Evolutionary conservation across 1,140 invertebrate genomes (phyloP).

Genomic region (Stratiolaelaps scimitus): DNA sequence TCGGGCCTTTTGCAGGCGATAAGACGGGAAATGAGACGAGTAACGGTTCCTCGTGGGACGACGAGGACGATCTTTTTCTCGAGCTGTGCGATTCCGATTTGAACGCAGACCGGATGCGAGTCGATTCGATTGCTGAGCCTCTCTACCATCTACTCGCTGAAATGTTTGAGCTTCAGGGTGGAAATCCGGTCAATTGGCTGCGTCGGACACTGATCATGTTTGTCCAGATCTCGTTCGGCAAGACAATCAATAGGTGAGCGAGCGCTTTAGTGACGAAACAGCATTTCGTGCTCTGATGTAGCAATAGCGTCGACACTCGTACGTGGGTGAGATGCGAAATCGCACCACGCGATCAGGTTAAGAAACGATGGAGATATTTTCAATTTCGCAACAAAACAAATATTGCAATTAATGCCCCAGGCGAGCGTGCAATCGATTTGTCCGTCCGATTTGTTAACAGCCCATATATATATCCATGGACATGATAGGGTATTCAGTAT

Average conservation of each 20-base stretch:
- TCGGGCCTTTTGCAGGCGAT: not conserved
- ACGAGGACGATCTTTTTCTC: constrained; percentile 28
- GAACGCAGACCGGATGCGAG: constrained; percentile 34
- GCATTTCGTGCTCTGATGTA: constrained; percentile 17
- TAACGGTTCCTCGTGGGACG: not conserved
- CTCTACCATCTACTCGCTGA: constrained; percentile 70
- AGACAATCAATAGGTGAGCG: constrained; percentile 66
- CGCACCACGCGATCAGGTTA: too few species aligned
- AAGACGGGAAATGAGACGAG: constrained; percentile 4
- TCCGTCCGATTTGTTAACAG: too few species aligned
- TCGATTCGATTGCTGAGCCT: constrained; percentile 72
- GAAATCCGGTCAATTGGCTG: constrained; percentile 60
- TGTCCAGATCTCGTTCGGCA: constrained; percentile 77
- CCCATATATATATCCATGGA: too few species aligned
- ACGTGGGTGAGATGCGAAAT: too few species aligned
- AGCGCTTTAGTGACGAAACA: not conserved
- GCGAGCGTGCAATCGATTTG: too few species aligned
- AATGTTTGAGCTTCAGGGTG: constrained; percentile 67
- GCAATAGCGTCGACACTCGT: not conserved
- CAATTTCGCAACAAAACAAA: too few species aligned
- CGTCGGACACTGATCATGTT: constrained; percentile 73
- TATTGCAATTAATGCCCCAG: too few species aligned
- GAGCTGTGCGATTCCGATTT: constrained; percentile 28
- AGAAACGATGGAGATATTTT: too few species aligned
- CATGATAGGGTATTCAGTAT: too few species aligned